Evolutionary conservation across 2,888 invertebrate species (phyloP), one percentile per base, ranked within the genome.

Genomic region (Buathra laborator): DNA sequence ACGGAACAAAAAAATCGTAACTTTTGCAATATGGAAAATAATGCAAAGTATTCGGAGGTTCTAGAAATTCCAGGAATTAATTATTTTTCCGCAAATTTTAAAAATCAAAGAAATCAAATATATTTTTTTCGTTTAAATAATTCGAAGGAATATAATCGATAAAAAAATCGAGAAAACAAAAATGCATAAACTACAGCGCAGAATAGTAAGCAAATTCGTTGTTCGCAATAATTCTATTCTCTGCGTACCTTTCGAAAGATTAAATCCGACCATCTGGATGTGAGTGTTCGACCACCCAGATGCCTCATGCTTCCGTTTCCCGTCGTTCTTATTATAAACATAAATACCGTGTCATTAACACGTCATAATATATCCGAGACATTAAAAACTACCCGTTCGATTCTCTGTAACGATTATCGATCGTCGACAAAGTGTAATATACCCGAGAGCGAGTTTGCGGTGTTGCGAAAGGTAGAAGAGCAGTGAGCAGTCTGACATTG

Each of bases 281-380:
- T 12, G 59, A 64, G 64, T 64, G 64, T 64, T 19, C 64, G 64
- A 64, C 64, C 64, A 64, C 64, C 64, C 64, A 16, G 64, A 37
- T 29, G 64, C 64, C 64, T 64, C 16, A 37, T 64, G 64, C 64
- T 64, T 64, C 64, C 37, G 64, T 64, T 64, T 64, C 64, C 64
- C 64, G 6, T 64, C 64, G 64, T 32, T 0, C 16, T 64, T 43
- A 64, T 64, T 64, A 64, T 64, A 64, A 64, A 16, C 64, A 64
- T 64, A 32, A 64, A 64, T 64, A 64, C 37, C 37, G 64, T 64
- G 64, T 19, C 32, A 64, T 64, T 64, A 64, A 64, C 64, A 64
- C 64, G 64, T 64, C 64, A 37, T 37, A 37, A 64, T 64, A 64
- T 43, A 64, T 64, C 64, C 37, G n/a, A 64, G 64, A 43, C 37